Evolutionary conservation across 2,113 vertebrate species (phyloP).

Genomic region (Melanotaenia duboulayi): DNA sequence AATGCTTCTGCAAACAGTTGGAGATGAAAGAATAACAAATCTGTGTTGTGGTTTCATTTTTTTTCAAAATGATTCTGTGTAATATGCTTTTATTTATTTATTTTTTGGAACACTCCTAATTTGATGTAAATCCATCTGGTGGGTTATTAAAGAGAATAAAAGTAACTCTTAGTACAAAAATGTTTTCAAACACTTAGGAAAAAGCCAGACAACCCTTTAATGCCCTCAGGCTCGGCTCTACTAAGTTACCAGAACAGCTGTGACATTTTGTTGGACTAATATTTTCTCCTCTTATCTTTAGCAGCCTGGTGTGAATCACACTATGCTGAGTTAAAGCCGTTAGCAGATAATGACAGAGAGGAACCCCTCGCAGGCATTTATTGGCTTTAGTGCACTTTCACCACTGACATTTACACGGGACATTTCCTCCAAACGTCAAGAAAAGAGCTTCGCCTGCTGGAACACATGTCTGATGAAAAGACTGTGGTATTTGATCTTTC

Average conservation of each 20-base stretch:
- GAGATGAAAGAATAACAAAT: slow-evolving; percentile 9
- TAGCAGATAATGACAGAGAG: slow-evolving; percentile 47
- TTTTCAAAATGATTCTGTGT: slow-evolving; percentile 18
- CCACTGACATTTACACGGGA: slow-evolving; percentile 53
- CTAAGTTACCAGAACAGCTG: slow-evolving; percentile 28
- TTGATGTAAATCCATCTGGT: slow-evolving; percentile 40
- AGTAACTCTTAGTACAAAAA: background rate
- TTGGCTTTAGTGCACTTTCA: slow-evolving; percentile 41
- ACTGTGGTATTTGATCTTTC: slow-evolving; percentile 6
- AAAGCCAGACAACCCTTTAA: slow-evolving; percentile 19
- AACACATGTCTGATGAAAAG: slow-evolving; percentile 22
- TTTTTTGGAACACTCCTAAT: slow-evolving; percentile 23
- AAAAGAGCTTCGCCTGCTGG: slow-evolving; percentile 5
- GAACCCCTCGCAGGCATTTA: slow-evolving; percentile 15
- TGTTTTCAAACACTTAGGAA: slow-evolving; percentile 28
- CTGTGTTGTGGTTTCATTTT: slow-evolving; percentile 26
- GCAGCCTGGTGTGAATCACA: slow-evolving; percentile 1
- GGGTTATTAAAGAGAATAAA: slow-evolving; percentile 2
- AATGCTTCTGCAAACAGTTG: background rate
- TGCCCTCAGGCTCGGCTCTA: slow-evolving; percentile 7
- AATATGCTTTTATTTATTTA: slow-evolving; percentile 11
- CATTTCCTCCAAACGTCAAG: slow-evolving; percentile 39
- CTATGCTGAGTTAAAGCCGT: slow-evolving; percentile 28
- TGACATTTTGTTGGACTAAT: slow-evolving; percentile 52
- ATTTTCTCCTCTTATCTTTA: slow-evolving; percentile 31